Percentiles rank a stretch among this genome's conserved stretches.
Evolutionary conservation across 2,113 vertebrate genomes (phyloP).

Genomic region (Mesembrinibis cayennensis): DNA sequence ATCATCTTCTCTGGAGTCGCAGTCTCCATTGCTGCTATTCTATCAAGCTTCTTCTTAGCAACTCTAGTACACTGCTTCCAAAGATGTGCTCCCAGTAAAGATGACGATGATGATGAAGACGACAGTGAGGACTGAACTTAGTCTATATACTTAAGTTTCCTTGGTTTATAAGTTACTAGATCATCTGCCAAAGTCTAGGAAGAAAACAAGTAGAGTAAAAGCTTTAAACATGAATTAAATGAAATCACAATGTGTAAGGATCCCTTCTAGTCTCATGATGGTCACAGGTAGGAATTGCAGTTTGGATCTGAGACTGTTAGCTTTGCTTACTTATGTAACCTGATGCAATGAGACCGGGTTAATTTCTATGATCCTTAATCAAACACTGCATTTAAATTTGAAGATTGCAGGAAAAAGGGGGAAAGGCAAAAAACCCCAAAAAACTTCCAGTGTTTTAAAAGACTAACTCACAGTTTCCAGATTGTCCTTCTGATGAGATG

Average conservation of each 20-base stretch:
- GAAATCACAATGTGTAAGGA: neutral
- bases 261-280: neutral
- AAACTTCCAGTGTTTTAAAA: neutral
- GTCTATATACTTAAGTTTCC: neutral
- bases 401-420: neutral
- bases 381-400: neutral
- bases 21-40: conserved; percentile 93
- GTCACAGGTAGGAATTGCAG: neutral
- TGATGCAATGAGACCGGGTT: neutral
- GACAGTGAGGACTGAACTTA: conserved; percentile 70
- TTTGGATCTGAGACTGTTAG: neutral
- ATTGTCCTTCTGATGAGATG: neutral
- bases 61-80: conserved; percentile 97
- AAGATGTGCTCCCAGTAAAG: conserved; percentile 91
- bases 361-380: neutral
- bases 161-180: neutral
- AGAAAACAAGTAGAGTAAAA: neutral
- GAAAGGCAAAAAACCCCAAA: neutral
- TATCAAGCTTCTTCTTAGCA: conserved; percentile 96
- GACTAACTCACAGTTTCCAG: neutral
- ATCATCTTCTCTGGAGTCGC: conserved; percentile 98
- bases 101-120: conserved; percentile 92
- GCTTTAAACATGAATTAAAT: neutral
- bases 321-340: neutral
- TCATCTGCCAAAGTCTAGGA: neutral